Evolutionary conservation across 1,140 invertebrate species (phyloP).

Genomic region (Macrotrachela quadricornifera): DNA sequence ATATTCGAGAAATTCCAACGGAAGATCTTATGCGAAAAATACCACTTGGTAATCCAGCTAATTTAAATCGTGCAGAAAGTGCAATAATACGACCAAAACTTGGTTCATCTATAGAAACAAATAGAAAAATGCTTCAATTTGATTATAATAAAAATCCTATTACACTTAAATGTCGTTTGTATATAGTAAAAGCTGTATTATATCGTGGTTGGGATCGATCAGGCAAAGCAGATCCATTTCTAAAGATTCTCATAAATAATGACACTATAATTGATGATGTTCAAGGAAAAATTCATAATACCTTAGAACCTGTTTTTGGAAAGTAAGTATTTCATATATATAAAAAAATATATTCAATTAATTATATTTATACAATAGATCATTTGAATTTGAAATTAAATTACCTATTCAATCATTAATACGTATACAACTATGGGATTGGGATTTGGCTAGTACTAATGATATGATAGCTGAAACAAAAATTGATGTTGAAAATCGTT

Average conservation of each 20-base stretch:
- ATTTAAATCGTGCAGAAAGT: no score
- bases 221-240: slow-evolving; percentile 31
- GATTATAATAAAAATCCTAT: no score
- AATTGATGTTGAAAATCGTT: slow-evolving; percentile 35
- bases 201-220: not conserved
- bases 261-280: slow-evolving; percentile 20
- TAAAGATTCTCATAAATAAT: slow-evolving; percentile 31
- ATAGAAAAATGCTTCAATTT: no score
- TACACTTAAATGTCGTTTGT: slow-evolving; percentile 50
- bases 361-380: slow-evolving; percentile 14
- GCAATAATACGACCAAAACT: no score
- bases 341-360: not conserved
- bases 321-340: slow-evolving; percentile 17
- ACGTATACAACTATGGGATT: slow-evolving; percentile 29
- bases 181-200: slow-evolving; percentile 44
- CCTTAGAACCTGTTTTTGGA: slow-evolving; percentile 33
- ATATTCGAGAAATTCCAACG: no score
- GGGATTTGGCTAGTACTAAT: slow-evolving; percentile 28
- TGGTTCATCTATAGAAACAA: no score
- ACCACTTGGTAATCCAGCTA: no score
- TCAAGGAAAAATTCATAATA: slow-evolving; percentile 26
- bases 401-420: slow-evolving; percentile 30
- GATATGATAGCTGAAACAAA: slow-evolving; percentile 32
- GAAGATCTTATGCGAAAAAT: no score
- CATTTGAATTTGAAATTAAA: slow-evolving; percentile 29